Conservation (phyloP, 1,140 invertebrate species). For the Dysdera silvatica region DNA sequence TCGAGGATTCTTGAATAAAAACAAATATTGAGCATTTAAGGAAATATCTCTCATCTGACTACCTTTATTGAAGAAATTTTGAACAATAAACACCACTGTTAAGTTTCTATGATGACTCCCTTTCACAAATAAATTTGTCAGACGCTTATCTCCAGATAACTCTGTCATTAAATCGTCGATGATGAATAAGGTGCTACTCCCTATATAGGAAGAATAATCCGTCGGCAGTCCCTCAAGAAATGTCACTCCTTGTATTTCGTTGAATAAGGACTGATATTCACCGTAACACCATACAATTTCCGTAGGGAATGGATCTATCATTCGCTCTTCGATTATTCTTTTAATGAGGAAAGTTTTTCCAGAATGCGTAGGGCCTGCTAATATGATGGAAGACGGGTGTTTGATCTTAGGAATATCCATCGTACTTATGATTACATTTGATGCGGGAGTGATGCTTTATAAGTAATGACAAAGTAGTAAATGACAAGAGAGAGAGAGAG, state of each 20-base stretch:
- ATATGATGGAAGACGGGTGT: background rate
- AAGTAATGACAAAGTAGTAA: background rate
- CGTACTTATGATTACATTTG: background rate
- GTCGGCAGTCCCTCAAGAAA: background rate
- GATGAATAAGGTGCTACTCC: too few species aligned
- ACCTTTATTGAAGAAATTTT: too few species aligned
- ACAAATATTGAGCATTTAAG: conserved; percentile 42
- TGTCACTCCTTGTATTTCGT: background rate
- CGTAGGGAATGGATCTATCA: background rate
- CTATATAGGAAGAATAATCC: background rate
- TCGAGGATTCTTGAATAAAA: conserved; percentile 44
- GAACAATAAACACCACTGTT: conserved; percentile 44
- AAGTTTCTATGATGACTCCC: conserved; percentile 42
- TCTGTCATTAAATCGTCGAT: too few species aligned
- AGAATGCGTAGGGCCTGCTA: too few species aligned
- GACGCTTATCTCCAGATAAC: too few species aligned
- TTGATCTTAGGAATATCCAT: background rate
- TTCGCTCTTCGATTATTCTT: background rate
- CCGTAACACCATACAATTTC: background rate
- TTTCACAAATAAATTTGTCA: too few species aligned
- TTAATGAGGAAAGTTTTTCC: background rate
- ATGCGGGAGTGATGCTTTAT: background rate
- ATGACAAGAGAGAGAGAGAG: background rate
- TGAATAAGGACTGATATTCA: too few species aligned
- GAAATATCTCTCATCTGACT: too few species aligned